Evolutionary conservation across 2,113 vertebrate species (phyloP), one percentile per base, ranked within the genome.

Genomic region (Oncorhynchus nerka): DNA sequence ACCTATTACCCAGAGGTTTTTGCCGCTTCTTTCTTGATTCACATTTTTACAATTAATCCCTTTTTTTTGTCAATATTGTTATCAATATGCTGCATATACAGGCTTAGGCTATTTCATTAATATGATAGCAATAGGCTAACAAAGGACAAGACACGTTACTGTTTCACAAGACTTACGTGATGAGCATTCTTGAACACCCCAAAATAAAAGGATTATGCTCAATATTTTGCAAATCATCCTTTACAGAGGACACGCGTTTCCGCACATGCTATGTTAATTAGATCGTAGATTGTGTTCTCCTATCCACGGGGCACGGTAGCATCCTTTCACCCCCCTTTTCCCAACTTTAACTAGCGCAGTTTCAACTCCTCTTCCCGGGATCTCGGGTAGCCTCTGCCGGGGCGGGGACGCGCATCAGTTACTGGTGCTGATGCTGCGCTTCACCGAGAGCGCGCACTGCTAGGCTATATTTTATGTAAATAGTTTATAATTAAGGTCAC

Each of bases 151-250:
- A 84, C n/a, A 45, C 85, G 83, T 85, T 77, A 74, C 76, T 83
- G 83, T 88, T 88, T 87, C 30, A 79, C 84, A 77, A 28, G 87
- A 94, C 94, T 94, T 94, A 94, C 94, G 92, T 93, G 94, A 88
- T 74, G 90, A 91, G 90, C 91, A 93, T 72, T 87, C 89, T 79
- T 93, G 93, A 84, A 92, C 90, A 75, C 85, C 90, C 79, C 85
- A 89, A 90, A 92, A 81, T 77, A 94, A 88, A 78, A 94, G 90
- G 88, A 86, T 89, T 87, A 90, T 81, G 90, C 86, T 88, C 83
- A 94, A 77, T 86, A 88, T 86, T 91, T 85, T 92, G 86, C 90
- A 84, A 89, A 90, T 88, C 93, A 94, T 94, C 91, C 90, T 94
- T 90, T 85, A 83, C 79, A 81, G 83, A 75, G 84, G 48, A 82